These are phyloP conservation scores for Druceiella hillmani DNA, from an alignment of 2,888 invertebrate genomes.

Conservation along the genomic window DNA sequence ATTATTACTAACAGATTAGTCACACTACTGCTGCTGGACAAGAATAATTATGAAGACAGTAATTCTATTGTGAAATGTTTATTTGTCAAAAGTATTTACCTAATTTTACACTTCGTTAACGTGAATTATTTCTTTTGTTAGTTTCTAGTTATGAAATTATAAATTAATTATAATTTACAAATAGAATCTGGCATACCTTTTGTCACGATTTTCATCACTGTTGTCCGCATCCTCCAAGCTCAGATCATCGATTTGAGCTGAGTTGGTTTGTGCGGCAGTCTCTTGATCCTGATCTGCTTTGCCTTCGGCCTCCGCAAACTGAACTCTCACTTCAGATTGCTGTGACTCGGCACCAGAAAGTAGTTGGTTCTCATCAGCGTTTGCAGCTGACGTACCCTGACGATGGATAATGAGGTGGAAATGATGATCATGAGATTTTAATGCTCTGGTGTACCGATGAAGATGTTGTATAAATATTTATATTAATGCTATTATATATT, in stretches of 20 bases:
- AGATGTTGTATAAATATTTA: background rate
- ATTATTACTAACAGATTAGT: too few species aligned
- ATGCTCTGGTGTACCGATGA: background rate
- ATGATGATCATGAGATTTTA: slow-evolving; percentile 33
- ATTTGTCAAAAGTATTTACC: too few species aligned
- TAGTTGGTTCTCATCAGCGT: slow-evolving; percentile 46
- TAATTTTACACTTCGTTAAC: too few species aligned
- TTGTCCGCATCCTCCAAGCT: slow-evolving; percentile 63
- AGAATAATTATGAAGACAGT: too few species aligned
- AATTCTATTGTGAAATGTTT: too few species aligned
- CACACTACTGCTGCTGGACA: too few species aligned
- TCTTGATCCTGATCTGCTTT: slow-evolving; percentile 34
- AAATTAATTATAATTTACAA: slow-evolving; percentile 2
- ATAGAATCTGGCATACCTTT: too few species aligned
- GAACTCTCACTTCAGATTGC: slow-evolving; percentile 57
- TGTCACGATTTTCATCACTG: slow-evolving; percentile 76
- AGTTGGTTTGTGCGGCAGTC: slow-evolving; percentile 56
- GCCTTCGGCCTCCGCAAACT: slow-evolving; percentile 42
- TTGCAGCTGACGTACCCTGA: slow-evolving; percentile 29
- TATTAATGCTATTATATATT: too few species aligned
- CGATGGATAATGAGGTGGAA: slow-evolving; percentile 29
- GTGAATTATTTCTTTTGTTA: too few species aligned
- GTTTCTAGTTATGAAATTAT: background rate
- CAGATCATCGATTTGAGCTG: slow-evolving; percentile 63
- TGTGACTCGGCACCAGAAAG: slow-evolving; percentile 55